Evolutionary conservation across 2,888 invertebrate species (phyloP), one percentile per base, ranked within the genome.

Genomic region (Lordiphosa andalusiaca): DNA sequence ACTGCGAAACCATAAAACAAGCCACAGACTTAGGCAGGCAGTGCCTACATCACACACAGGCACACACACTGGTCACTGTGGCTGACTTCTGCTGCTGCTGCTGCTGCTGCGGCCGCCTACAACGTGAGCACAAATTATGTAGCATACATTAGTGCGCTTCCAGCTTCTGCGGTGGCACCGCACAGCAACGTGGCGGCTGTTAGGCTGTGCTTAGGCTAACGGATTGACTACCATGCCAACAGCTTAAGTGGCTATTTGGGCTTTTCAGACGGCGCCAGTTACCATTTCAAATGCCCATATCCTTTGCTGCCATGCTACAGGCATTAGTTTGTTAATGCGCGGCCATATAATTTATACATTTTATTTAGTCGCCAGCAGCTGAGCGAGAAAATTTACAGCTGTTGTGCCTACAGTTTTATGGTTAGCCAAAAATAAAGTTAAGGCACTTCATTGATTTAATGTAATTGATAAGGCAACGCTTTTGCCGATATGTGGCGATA

Each of bases 1-100:
- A 73, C 72, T 83, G 77, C 69, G 71, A 81, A 84, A 73, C 81
- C 84, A 81, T 77, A 81, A 75, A 84, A 84, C 84, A 84, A 84
- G 69, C 81, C 85, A 64, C 82, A 82, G 69, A 80, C 81, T 84
- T 74, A 67, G 64, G 69, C 61, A 53, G 68, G 53, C 48, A 21
- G 30, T 38, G 53, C 48, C 66, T 44, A 46, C 44, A 55, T 33
- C 51, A 47, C 46, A 53, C 40, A 41, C 7, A 54, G 39, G 33
- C 19, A 49, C 42, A 49, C 42, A 56, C 25, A 25, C 25, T 25
- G 25, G 25, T 25, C 25, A 25, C 25, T 25, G 25, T 25, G 25
- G 25, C 30, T 30, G 30, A 30, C 30, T 30, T 30, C 30, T 30
- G 30, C 4, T 10, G 30, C 30, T 5, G 23, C 23, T 4, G 23